Evolutionary conservation across 2,113 vertebrate genomes (phyloP).

Genomic region (Planiliza haematocheilus): DNA sequence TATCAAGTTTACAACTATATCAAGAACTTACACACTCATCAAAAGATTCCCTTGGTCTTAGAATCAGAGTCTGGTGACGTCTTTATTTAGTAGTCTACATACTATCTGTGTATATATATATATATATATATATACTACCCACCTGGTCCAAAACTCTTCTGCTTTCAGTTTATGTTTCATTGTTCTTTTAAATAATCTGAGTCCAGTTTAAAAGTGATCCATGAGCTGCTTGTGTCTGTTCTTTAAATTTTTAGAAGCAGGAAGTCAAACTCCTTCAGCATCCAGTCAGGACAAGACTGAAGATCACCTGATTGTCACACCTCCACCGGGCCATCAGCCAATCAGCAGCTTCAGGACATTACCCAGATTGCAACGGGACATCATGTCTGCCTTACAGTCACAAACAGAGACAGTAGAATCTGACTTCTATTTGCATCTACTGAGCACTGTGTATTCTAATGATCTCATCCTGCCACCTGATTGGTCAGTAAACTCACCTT

Average conservation of each 20-base stretch:
- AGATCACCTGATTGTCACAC: slow-evolving; percentile 53
- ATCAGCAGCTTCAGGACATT: slow-evolving; percentile 41
- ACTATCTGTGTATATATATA: too few species aligned
- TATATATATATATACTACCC: too few species aligned
- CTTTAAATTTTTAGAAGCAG: slow-evolving; percentile 70
- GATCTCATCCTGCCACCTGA: slow-evolving; percentile 58
- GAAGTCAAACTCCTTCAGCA: slow-evolving; percentile 82
- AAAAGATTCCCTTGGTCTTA: too few species aligned
- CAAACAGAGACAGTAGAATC: slow-evolving; percentile 23
- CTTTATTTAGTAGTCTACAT: too few species aligned
- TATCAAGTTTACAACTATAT: too few species aligned
- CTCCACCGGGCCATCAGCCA: slow-evolving; percentile 20
- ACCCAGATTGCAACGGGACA: slow-evolving; percentile 45
- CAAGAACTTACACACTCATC: too few species aligned
- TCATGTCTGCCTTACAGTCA: slow-evolving; percentile 24
- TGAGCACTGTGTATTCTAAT: slow-evolving; percentile 70
- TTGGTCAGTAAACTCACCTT: slow-evolving; percentile 67
- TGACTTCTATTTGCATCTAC: slow-evolving; percentile 24
- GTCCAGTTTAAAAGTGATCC: neutral
- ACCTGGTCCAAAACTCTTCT: neutral
- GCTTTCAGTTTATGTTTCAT: neutral
- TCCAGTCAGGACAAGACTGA: slow-evolving; percentile 81
- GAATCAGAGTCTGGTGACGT: too few species aligned
- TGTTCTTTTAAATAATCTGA: neutral
- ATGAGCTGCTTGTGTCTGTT: neutral